Evolutionary conservation across 2,113 vertebrate genomes (phyloP), one percentile per base, ranked within the genome.

Genomic region (Candoia aspera): DNA sequence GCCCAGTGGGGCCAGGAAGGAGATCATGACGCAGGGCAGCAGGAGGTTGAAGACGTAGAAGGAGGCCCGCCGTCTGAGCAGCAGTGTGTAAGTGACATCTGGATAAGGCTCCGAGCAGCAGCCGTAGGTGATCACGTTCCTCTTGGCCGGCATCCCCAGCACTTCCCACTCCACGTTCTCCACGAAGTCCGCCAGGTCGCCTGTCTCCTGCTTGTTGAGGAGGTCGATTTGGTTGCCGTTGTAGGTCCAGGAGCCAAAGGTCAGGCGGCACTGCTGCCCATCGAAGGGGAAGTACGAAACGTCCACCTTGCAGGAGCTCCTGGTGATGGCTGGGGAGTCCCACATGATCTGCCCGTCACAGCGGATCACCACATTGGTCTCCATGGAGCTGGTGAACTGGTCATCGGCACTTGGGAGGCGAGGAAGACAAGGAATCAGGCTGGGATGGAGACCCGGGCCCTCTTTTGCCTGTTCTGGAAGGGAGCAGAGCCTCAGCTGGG

Each of bases 221-320:
- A 99, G 97, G 93, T 99, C 98, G 1, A 99, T 96, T 95, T 99
- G 98, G 97, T 99, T 98, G 0, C 98, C 98, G 0, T 98, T 98
- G 96, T 99, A 97, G 12, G 98, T 99, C 99, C 98, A 99, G n/a
- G 99, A 99, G 92, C 99, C 98, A 0, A 99, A 99, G 33, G 98
- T 99, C 95, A 99, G 98, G 91, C 93, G 96, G 93, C 99, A 99
- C 73, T 94, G 98, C 97, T 99, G 98, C 1, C 97, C 94, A 0
- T 99, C 98, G 0, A 99, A 99, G 19, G 98, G 98, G 95, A 99
- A 99, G 95, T 98, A 98, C 1, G 98, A 98, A 93, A 99, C 98
- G 3, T 99, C 98, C 94, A 99, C 98, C 84, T 97, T 98, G 97
- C 98, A 99, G 84, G 99, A 99, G 96, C 98, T 99, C 96, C 98